Percentiles rank a stretch among this genome's conserved stretches.
Evolutionary conservation across 2,888 invertebrate genomes (phyloP).

Genomic region (Andricus curvator): DNA sequence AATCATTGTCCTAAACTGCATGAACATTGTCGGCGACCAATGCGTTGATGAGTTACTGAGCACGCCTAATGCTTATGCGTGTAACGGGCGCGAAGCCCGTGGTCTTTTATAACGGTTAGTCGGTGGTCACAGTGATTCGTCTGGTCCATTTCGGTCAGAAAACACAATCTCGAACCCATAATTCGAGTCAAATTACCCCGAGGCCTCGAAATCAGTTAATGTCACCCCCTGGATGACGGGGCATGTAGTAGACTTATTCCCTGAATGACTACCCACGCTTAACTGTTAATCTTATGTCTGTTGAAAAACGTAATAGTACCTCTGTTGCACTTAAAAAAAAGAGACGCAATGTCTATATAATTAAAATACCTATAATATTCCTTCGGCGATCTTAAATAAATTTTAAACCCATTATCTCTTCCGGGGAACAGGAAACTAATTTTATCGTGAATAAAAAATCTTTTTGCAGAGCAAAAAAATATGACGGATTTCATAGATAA

Average conservation of each 20-base stretch:
- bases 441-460: background rate
- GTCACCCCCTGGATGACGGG: slow-evolving; percentile 63
- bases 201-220: slow-evolving; percentile 68
- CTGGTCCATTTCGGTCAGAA: slow-evolving; percentile 63
- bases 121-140: slow-evolving; percentile 64
- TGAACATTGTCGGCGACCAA: slow-evolving; percentile 20
- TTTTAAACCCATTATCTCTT: background rate
- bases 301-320: slow-evolving; percentile 58
- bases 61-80: slow-evolving; percentile 26
- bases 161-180: slow-evolving; percentile 64
- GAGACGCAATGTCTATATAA: background rate
- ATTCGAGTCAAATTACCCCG: slow-evolving; percentile 67
- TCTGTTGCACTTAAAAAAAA: background rate
- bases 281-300: slow-evolving; percentile 62
- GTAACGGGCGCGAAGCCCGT: slow-evolving; percentile 44
- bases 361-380: background rate
- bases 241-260: slow-evolving; percentile 58
- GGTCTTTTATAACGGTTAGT: slow-evolving; percentile 67
- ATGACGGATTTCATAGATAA: too few relatives aligned
- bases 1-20: slow-evolving; percentile 35
- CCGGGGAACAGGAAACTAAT: background rate
- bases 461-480: too few relatives aligned
- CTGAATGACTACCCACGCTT: slow-evolving; percentile 55
- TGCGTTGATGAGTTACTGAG: slow-evolving; percentile 39
- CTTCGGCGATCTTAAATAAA: background rate